phyloP scores from a whole-genome alignment of 2,113 vertebrate genomes.

The Tupaia chinensis region DNA sequence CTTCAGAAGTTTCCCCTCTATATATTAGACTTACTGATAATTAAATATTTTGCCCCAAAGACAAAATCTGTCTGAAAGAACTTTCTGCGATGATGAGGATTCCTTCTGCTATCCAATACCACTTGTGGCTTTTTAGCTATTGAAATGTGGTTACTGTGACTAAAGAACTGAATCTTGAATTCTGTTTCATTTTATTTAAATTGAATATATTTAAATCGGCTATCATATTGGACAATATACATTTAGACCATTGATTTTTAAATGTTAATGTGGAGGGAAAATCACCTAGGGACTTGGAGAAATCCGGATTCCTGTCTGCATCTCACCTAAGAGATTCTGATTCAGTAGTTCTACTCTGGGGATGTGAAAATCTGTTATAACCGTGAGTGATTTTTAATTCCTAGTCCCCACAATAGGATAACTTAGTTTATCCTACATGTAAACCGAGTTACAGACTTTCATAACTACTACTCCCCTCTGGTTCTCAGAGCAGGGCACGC shows the following conservation, averaged over 20 bases:
- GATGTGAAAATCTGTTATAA: background rate
- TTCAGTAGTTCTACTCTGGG: background rate
- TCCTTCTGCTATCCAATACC: background rate
- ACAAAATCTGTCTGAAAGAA: background rate
- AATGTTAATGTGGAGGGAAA: background rate
- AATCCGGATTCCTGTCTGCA: background rate
- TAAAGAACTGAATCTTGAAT: conserved; percentile 22
- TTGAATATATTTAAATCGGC: background rate
- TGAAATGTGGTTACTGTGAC: background rate
- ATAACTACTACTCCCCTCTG: background rate
- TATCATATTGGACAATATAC: background rate
- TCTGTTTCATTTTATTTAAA: conserved; percentile 26
- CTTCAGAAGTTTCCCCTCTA: background rate
- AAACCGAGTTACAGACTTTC: background rate
- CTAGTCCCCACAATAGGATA: background rate
- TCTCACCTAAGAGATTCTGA: background rate
- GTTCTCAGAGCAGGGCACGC: background rate
- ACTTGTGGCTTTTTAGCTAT: background rate
- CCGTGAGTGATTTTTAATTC: background rate
- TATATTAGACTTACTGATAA: background rate
- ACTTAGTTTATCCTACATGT: background rate
- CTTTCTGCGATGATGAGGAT: background rate
- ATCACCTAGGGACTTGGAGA: background rate
- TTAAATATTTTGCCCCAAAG: conserved; percentile 15
- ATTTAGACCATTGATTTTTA: background rate